phyloP scores from a whole-genome alignment of 1,140 invertebrate genomes.

The Holcopasites calliopsidis region DNA sequence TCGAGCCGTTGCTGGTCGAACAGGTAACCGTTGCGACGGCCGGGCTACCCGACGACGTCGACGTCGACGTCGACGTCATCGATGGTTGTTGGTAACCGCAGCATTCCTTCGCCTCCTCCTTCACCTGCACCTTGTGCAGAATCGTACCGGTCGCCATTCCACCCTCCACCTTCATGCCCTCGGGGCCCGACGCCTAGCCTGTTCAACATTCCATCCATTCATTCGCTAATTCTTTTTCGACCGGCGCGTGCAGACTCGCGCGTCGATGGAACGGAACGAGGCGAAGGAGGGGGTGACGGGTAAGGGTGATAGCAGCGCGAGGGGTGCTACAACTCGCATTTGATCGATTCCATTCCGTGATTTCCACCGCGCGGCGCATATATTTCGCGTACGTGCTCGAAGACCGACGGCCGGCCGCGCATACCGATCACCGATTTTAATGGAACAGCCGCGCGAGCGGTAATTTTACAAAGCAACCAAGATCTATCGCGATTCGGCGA shows the following conservation, averaged over 20 bases:
- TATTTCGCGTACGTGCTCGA: constrained; percentile 72
- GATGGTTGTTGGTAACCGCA: constrained; percentile 57
- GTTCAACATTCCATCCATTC: constrained; percentile 32
- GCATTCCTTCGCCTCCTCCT: constrained; percentile 76
- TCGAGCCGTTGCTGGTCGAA: constrained; percentile 17
- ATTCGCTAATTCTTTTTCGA: background rate
- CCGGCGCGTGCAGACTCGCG: background rate
- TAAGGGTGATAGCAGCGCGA: background rate
- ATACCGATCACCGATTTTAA: constrained; percentile 74
- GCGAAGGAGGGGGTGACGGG: background rate
- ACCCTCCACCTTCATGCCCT: constrained; percentile 76
- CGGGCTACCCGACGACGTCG: constrained; percentile 39
- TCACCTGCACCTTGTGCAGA: constrained; percentile 75
- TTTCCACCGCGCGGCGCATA: constrained; percentile 58
- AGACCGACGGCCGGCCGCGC: constrained; percentile 63
- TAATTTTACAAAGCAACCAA: constrained; percentile 68
- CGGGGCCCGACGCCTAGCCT: constrained; percentile 47
- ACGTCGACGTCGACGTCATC: constrained; percentile 50
- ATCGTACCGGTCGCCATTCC: constrained; percentile 63
- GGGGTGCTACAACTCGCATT: constrained; percentile 70
- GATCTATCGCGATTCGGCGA: constrained; percentile 44
- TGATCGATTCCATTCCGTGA: constrained; percentile 75
- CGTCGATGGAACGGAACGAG: background rate
- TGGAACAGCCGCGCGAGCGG: constrained; percentile 57
- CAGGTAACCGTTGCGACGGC: constrained; percentile 43